Evolutionary conservation across 2,797 vertebrate species (phyloP).

Genomic region (Pterois miles): DNA sequence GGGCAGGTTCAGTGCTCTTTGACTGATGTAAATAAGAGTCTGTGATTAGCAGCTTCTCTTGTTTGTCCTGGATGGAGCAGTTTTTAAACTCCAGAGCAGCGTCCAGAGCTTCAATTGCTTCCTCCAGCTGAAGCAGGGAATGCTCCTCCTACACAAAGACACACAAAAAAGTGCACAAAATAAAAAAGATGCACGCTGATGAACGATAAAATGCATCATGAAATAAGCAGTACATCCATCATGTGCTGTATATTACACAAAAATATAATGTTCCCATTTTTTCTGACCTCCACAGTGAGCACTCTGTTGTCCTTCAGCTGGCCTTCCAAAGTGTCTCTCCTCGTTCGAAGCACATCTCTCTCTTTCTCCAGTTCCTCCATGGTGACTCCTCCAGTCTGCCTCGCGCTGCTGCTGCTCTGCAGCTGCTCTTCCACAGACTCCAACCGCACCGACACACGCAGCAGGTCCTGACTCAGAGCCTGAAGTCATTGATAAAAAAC

Average conservation of each 20-base stretch:
- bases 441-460: constrained; percentile 84
- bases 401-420: constrained; percentile 75
- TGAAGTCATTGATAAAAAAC: constrained; percentile 51
- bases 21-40: constrained; percentile 42
- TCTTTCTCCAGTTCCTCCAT: constrained; percentile 82
- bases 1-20: constrained; percentile 76
- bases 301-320: constrained; percentile 85
- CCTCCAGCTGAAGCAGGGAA: constrained; percentile 88
- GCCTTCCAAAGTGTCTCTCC: constrained; percentile 82
- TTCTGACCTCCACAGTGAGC: constrained; percentile 86
- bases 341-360: constrained; percentile 81
- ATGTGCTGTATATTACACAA: background rate
- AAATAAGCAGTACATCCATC: background rate
- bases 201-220: background rate
- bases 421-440: constrained; percentile 86
- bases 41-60: constrained; percentile 77
- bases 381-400: constrained; percentile 69
- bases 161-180: constrained; percentile 2
- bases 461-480: constrained; percentile 87
- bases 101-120: constrained; percentile 90
- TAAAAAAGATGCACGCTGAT: constrained; percentile 35
- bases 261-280: background rate
- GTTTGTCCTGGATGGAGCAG: constrained; percentile 83
- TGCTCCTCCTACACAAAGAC: constrained; percentile 85
- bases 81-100: constrained; percentile 91